Evolutionary conservation across 2,888 invertebrate genomes (phyloP).

Genomic region (Rotaria sp.): DNA sequence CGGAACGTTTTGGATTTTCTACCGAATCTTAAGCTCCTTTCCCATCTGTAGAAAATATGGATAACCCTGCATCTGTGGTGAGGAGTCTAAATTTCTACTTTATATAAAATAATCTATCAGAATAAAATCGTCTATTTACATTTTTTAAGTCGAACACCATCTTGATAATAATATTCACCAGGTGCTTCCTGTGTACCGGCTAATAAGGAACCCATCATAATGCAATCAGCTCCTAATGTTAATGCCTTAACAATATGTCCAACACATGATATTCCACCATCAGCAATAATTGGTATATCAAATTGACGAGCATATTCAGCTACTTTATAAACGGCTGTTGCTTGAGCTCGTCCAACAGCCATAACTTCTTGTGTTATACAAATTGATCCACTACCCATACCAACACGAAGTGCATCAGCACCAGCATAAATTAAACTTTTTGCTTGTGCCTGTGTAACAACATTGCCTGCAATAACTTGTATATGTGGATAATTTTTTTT

Average conservation of each 20-base stretch:
- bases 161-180: conserved; percentile 95
- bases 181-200: conserved; percentile 97
- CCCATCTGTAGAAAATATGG: too few species aligned
- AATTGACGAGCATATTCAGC: conserved; percentile 77
- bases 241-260: conserved; percentile 93
- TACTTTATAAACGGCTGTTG: conserved; percentile 92
- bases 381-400: conserved; percentile 98
- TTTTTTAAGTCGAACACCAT: conserved; percentile 92
- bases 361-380: conserved; percentile 89
- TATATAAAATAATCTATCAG: too few species aligned
- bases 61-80: too few species aligned
- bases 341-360: conserved; percentile 96
- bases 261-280: conserved; percentile 91
- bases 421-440: conserved; percentile 94
- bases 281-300: conserved; percentile 92
- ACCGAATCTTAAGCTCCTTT: too few species aligned
- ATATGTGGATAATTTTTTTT: conserved; percentile 76
- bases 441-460: conserved; percentile 90
- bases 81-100: too few species aligned
- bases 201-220: conserved; percentile 97
- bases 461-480: conserved; percentile 90
- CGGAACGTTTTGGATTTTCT: too few species aligned
- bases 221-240: conserved; percentile 74
- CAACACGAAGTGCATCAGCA: conserved; percentile 87
- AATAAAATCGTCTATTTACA: conserved; percentile 67